Percentiles rank a stretch among this genome's conserved stretches.
Conservation (phyloP, 1,140 invertebrate species). For the Aplysia californica region DNA sequence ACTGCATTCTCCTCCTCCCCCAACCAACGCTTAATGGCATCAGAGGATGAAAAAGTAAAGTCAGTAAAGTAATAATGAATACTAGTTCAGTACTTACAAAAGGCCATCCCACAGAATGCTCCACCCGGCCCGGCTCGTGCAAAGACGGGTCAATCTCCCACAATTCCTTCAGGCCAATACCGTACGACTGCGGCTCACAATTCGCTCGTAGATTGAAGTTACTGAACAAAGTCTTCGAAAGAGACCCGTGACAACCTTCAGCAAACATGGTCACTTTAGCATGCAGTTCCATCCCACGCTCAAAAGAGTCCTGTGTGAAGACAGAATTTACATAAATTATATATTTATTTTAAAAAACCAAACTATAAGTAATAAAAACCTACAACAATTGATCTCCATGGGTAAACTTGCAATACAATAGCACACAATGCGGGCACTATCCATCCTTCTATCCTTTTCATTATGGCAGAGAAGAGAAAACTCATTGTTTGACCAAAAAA, state of each 20-base stretch:
- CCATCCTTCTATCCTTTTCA: too few species aligned
- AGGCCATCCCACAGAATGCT: slow-evolving; percentile 99
- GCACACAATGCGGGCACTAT: too few species aligned
- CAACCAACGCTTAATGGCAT: slow-evolving; percentile 98
- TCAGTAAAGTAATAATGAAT: too few species aligned
- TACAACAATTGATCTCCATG: too few species aligned
- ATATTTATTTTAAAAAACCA: too few species aligned
- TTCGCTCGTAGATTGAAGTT: slow-evolving; percentile 87
- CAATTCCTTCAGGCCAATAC: slow-evolving; percentile 99
- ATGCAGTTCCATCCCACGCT: slow-evolving; percentile 98
- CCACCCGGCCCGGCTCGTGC: slow-evolving; percentile 91
- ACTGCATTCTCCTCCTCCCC: too few species aligned
- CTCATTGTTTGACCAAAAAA: too few species aligned
- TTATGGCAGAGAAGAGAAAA: too few species aligned
- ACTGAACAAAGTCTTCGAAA: slow-evolving; percentile 90
- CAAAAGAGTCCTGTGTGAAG: slow-evolving; percentile 83
- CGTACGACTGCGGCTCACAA: slow-evolving; percentile 93
- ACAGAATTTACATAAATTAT: neutral
- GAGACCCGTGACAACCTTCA: slow-evolving; percentile 98
- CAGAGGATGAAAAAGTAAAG: too few species aligned
- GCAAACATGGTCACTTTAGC: slow-evolving; percentile 98
- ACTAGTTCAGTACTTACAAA: slow-evolving; percentile 80
- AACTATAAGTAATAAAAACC: too few species aligned
- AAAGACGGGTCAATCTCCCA: slow-evolving; percentile 95
- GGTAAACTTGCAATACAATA: too few species aligned